Conservation (phyloP, 2,113 vertebrate species). For the Oncorhynchus gorbuscha region DNA sequence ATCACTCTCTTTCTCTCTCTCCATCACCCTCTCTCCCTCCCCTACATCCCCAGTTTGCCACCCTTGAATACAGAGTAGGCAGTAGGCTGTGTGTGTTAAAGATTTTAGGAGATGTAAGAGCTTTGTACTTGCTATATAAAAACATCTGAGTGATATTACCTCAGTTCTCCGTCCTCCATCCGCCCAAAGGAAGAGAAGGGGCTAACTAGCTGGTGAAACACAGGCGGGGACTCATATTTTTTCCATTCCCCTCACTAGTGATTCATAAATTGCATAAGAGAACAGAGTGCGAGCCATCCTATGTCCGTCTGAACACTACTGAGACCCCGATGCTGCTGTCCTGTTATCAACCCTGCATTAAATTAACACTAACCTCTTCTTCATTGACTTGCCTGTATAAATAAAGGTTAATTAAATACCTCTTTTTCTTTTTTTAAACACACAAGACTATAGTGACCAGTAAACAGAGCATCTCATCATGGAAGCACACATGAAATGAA, state of each 20-base stretch:
- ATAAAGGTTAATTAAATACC: no score
- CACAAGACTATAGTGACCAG: background rate
- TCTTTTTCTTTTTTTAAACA: no score
- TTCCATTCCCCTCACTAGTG: slow-evolving; percentile 28
- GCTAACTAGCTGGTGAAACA: slow-evolving; percentile 41
- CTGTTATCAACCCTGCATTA: background rate
- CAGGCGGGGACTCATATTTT: background rate
- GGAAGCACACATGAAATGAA: background rate
- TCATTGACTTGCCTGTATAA: no score
- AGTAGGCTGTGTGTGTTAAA: slow-evolving; percentile 60
- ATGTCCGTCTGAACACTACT: background rate
- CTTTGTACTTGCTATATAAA: slow-evolving; percentile 51
- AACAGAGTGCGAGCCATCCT: background rate
- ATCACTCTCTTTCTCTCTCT: no score
- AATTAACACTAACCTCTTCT: no score
- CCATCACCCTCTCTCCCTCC: slow-evolving; percentile 6
- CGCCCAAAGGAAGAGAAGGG: slow-evolving; percentile 62
- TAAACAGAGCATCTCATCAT: background rate
- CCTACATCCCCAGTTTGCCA: slow-evolving; percentile 42
- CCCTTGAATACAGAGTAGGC: slow-evolving; percentile 64
- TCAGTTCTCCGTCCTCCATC: slow-evolving; percentile 40
- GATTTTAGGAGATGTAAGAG: slow-evolving; percentile 57
- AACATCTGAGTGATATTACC: slow-evolving; percentile 50
- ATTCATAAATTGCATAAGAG: slow-evolving; percentile 49
- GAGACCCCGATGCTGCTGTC: background rate